Base-by-base conservation (phyloP, 2,888 invertebrate genomes). In the Xestoiulus laeticollis region DNA sequence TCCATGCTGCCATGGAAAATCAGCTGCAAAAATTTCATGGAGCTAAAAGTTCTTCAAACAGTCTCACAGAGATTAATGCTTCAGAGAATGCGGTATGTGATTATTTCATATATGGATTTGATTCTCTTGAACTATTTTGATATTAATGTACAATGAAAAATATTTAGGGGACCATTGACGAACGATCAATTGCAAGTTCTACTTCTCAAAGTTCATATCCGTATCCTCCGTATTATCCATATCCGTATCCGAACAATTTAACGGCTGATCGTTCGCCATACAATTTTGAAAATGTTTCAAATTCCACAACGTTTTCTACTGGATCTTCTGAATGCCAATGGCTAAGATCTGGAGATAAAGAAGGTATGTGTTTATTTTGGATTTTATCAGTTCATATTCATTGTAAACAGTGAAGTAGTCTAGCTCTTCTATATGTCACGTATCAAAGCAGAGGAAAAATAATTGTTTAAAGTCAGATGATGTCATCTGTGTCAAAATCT, bases 171-270 rank as follows among this genome's bases (percentile, higher is more conserved):
- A 26, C 68, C 6, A 68, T 22, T 68, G 68, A 68, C 12, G 68
- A 1, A 68, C 68, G 26, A 68, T 68, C 26, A 10, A 26, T 26
- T 10, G 26, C 68, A 22, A 68, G 68, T 68, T 68, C 38, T 82
- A 78, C 38, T 68, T 59, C n/a, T 83, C 78, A 59, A 68, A 82
- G 30, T 1, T n/a, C 53, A 4, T 87, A 87, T 82, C 87, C 87
- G 26, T 87, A 87, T 78, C 87, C 87, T 59, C 78, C 59, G 3
- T 87, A 16, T 68, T 87, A 87, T 87, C 87, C 87, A 30, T 87
- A 87, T 30, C 87, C 87, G 1, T 87, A 87, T 48, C 87, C 87
- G 33, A 26, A 48, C 10, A 26, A 14, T 16, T 3, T 12, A 22
- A 44, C 19, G 48, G n/a, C 86, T 43, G 44, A 53, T 86, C 1